Percentiles rank a stretch among this genome's conserved stretches.
phyloP scores from a whole-genome alignment of 2,113 vertebrate species.

The Chascanopsetta lugubris region DNA sequence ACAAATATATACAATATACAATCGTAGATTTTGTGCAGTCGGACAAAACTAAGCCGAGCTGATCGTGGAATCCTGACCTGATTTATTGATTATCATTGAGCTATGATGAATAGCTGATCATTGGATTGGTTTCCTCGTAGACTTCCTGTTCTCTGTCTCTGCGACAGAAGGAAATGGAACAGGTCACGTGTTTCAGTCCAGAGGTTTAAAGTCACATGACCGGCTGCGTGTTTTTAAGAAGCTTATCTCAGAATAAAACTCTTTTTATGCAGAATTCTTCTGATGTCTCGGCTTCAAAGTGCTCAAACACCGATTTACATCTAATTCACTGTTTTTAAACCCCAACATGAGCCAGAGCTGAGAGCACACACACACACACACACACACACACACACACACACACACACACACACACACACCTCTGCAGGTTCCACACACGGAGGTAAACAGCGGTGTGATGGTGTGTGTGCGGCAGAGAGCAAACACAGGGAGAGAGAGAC shows the following conservation, averaged over 20 bases:
- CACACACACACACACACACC: background rate
- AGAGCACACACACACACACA: background rate
- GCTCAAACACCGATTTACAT: constrained; percentile 8
- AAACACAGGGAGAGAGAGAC: too few relatives aligned
- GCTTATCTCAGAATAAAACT: constrained; percentile 24
- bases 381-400: background rate
- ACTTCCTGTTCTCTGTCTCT: too few relatives aligned
- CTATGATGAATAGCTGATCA: background rate
- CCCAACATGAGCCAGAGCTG: background rate
- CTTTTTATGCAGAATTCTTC: background rate
- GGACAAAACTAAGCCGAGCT: too few relatives aligned
- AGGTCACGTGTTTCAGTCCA: background rate
- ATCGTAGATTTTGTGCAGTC: too few relatives aligned
- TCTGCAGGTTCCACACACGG: constrained; percentile 38
- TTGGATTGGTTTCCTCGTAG: background rate
- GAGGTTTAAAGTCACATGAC: constrained; percentile 24
- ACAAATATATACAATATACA: too few relatives aligned
- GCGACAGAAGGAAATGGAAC: too few relatives aligned
- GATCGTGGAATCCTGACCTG: constrained; percentile 12
- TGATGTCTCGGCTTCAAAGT: constrained; percentile 14
- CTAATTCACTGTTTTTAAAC: background rate
- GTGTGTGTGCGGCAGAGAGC: constrained; percentile 54
- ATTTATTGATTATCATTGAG: background rate
- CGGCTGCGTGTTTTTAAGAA: constrained; percentile 33
- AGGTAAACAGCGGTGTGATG: constrained; percentile 63